Evolutionary conservation across 2,797 vertebrate genomes (phyloP), one percentile per base, ranked within the genome.

Genomic region (Typhlichthys eigenmanni): DNA sequence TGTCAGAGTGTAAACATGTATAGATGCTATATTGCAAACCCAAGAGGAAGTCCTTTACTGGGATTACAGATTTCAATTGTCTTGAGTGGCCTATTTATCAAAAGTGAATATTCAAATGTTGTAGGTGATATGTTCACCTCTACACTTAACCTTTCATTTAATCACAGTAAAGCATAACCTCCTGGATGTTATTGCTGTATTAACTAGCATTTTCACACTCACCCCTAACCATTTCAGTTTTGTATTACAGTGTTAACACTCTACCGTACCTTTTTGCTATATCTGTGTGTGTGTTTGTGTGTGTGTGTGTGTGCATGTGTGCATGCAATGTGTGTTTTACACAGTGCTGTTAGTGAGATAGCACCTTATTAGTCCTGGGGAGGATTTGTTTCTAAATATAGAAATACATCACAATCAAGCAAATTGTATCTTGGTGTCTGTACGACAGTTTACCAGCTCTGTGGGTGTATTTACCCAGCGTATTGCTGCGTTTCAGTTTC

Each of bases 351-450:
- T 32, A 24, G 48, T 7, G 54, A 81, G 67, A 83, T 78, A 34
- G 38, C 68, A 66, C 47, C 71, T 85, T 69, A 83, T 84, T 78
- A 84, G 78, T 79, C 55, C 45, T 34, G 13, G 46, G 29, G 32
- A 53, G 69, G 75, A 80, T 76, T 77, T 81, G 83, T 71, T 48
- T 69, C 1, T 17, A 13, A 58, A 53, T 16, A 54, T 12, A 10
- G 29, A 0, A 62, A 64, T 47, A 58, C 54, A 65, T 83, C 65
- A 62, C 53, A 5, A 50, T 13, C 60, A 69, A 63, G 63, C 63
- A 3, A 38, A 10, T 53, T 6, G 55, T 8, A 58, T 34, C 29
- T 17, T 38, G 13, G 19, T 24, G 19, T 24, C 4, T 61, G 5
- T 51, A 11, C 13, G 50, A 32, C 13, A 57, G n/a, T 57, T 4